Base-by-base conservation (phyloP, 2,113 vertebrate genomes). In the Zootoca vivipara region DNA sequence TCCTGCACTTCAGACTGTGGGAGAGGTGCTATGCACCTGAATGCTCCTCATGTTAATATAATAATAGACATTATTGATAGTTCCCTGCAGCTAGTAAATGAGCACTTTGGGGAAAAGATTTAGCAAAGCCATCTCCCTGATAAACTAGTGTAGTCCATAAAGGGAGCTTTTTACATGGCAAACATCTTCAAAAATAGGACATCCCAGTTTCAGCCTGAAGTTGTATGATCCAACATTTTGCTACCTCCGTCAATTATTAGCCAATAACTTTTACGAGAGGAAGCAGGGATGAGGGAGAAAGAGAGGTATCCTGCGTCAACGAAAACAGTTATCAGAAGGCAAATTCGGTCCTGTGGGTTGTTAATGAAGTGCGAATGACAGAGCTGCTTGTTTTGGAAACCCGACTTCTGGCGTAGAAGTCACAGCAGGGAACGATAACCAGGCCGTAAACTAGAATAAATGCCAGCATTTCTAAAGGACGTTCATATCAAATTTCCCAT, bases 381-480 rank as follows among this genome's bases (percentile, higher is more conserved):
- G 84, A 89, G 90, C 82, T 33, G 6, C 46, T 86, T 56, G 64
- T 79, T 86, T 79, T 86, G 52, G 42, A 77, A 78, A 8, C 9
- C 5, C 4, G 73, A 78, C 90, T 93, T 83, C 0, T 90, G 73
- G 46, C 85, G 3, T 92, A 92, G 65, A 94, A 89, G 35, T 89
- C 72, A 91, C 73, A 91, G n/a, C 26, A 82, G 40, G 46, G 73
- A 92, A 87, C 89, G 89, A 92, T 78, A 93, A 89, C 8, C 82
- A 90, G 52, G 85, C 40, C 88, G 84, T 86, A 91, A 89, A 92
- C 82, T 85, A 46, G 67, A 72, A 70, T 7, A 73, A 84, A 85
- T 58, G 92, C 90, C 24, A 85, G 9, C 3, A 13, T 84, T 73
- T 85, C 38, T 91, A 73, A 89, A 64, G 20, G 38, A 16, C 62